Percentiles rank a stretch among this genome's conserved stretches.
Conservation (phyloP, 2,888 invertebrate species). For the Argyresthia albistria region DNA sequence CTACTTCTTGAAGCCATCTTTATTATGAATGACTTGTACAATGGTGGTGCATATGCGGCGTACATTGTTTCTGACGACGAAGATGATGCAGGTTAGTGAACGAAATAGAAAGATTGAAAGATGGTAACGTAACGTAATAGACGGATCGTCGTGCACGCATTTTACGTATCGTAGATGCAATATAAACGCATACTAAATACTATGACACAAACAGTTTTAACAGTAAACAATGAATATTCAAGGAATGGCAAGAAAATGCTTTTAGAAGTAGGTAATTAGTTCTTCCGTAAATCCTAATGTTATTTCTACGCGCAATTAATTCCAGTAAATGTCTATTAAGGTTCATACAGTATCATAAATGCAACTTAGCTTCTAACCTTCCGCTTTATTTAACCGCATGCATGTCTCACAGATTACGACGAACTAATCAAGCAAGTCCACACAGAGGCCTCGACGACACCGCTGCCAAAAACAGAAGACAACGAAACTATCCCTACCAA, state of each 20-base stretch:
- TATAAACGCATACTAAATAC: too few species aligned
- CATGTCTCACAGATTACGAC: conserved; percentile 37
- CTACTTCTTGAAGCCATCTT: conserved; percentile 39
- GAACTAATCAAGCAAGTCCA: conserved; percentile 26
- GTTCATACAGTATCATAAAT: neutral
- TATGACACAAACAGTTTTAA: too few species aligned
- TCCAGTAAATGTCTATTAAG: too few species aligned
- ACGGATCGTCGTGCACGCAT: too few species aligned
- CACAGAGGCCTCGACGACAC: conserved; percentile 31
- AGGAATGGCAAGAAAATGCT: too few species aligned
- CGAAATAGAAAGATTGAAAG: neutral
- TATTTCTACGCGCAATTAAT: too few species aligned
- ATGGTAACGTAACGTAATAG: neutral
- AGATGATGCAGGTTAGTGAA: conserved; percentile 20
- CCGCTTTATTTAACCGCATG: conserved; percentile 46
- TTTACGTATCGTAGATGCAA: too few species aligned
- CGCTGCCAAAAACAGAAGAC: conserved; percentile 17
- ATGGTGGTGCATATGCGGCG: conserved; percentile 28
- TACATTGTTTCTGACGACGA: conserved; percentile 25
- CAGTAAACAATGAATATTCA: too few species aligned
- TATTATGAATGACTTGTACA: conserved; percentile 31
- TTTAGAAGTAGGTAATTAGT: too few species aligned
- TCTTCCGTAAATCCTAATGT: too few species aligned
- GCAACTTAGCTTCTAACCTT: conserved; percentile 15
- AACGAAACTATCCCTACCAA: conserved; percentile 38